Conservation (phyloP, 2,888 invertebrate genomes). For the Adelphocoris suturalis region DNA sequence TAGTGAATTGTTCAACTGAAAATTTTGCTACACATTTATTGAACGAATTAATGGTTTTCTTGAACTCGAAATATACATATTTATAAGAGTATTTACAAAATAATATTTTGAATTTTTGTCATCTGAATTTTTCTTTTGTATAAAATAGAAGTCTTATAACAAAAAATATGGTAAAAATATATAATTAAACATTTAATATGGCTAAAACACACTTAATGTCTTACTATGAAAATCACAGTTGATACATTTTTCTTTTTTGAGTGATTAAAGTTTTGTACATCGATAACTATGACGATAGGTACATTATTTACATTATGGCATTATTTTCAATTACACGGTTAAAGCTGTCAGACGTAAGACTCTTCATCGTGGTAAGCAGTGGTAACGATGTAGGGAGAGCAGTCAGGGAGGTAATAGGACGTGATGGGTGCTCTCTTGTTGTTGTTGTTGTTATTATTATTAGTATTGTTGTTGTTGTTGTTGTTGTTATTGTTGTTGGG, state of each 20-base stretch:
- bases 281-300: slow-evolving; percentile 40
- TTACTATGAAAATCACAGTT: slow-evolving; percentile 71
- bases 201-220: slow-evolving; percentile 73
- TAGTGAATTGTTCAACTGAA: too few relatives aligned
- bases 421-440: slow-evolving; percentile 77
- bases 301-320: slow-evolving; percentile 59
- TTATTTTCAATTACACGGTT: slow-evolving; percentile 44
- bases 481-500: slow-evolving; percentile 75
- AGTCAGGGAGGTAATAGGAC: slow-evolving; percentile 77
- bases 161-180: slow-evolving; percentile 69
- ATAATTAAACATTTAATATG: slow-evolving; percentile 72
- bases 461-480: slow-evolving; percentile 73
- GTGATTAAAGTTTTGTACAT: slow-evolving; percentile 58
- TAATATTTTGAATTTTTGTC: slow-evolving; percentile 37
- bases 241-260: slow-evolving; percentile 56
- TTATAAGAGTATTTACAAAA: slow-evolving; percentile 37
- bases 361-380: slow-evolving; percentile 77
- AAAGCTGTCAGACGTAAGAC: slow-evolving; percentile 77
- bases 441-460: slow-evolving; percentile 71
- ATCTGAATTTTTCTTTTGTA: slow-evolving; percentile 35
- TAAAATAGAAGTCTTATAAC: slow-evolving; percentile 64
- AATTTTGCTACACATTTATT: slow-evolving; percentile 49
- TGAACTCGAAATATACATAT: slow-evolving; percentile 45
- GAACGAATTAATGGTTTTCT: slow-evolving; percentile 49
- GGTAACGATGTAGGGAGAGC: slow-evolving; percentile 77